A percentile compares a stretch with the other conserved stretches of the same genome.
Conservation (phyloP, 1,140 invertebrate genomes). For the Meloidogyne floridensis region DNA sequence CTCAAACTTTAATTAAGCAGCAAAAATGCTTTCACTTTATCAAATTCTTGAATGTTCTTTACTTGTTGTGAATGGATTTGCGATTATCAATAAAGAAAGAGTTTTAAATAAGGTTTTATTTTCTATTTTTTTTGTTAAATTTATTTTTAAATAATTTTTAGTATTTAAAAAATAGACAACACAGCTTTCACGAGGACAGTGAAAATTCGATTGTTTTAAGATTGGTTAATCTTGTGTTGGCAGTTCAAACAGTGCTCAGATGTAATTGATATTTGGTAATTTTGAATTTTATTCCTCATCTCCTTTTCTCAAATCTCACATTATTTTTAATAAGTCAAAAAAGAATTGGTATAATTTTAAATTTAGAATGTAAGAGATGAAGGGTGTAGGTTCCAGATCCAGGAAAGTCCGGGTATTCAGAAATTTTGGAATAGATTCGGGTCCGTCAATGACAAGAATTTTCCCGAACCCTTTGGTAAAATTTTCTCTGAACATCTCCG, state of each 20-base stretch:
- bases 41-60: slow-evolving; percentile 53
- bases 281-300: too few species aligned
- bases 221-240: slow-evolving; percentile 49
- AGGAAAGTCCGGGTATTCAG: too few species aligned
- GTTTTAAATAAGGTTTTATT: slow-evolving; percentile 53
- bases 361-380: too few species aligned
- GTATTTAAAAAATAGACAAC: slow-evolving; percentile 34
- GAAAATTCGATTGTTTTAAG: slow-evolving; percentile 48
- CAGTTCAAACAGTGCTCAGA: slow-evolving; percentile 58
- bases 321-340: too few species aligned
- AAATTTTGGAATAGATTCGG: too few species aligned
- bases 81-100: slow-evolving; percentile 55
- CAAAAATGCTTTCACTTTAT: slow-evolving; percentile 50
- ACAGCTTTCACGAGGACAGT: slow-evolving; percentile 48
- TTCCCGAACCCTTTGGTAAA: too few species aligned
- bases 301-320: too few species aligned
- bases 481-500: too few species aligned
- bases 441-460: too few species aligned
- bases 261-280: slow-evolving; percentile 32
- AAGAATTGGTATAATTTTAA: too few species aligned
- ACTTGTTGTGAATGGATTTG: slow-evolving; percentile 56
- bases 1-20: too few species aligned
- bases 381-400: too few species aligned
- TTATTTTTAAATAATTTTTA: slow-evolving; percentile 10
- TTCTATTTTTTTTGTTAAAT: not conserved